phyloP scores from a whole-genome alignment of 37 sponge, comb jelly and placozoan genomes.

The Amphimedon queenslandica region DNA sequence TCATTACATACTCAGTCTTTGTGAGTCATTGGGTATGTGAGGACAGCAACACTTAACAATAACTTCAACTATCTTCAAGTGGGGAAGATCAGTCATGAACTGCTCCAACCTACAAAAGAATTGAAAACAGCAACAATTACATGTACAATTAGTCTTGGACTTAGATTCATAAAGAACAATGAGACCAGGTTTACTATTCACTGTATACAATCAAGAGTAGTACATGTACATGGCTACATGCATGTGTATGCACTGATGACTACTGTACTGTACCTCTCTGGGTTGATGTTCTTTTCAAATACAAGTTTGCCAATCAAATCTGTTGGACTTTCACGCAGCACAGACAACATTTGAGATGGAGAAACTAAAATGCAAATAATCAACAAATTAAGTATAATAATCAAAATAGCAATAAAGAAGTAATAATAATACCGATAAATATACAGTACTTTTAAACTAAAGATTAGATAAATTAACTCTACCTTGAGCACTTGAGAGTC shows the following conservation, averaged over 20 bases:
- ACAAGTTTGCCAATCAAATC: constrained; percentile 64
- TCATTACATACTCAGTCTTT: not conserved
- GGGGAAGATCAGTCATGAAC: constrained; percentile 22
- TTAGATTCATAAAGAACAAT: too few species aligned
- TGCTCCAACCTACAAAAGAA: constrained; percentile 25
- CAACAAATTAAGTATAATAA: not conserved
- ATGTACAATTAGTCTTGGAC: too few species aligned
- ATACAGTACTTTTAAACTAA: not conserved
- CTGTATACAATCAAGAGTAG: too few species aligned
- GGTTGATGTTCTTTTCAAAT: constrained; percentile 66
- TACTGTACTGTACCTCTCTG: constrained; percentile 32
- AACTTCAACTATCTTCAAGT: constrained; percentile 65
- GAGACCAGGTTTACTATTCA: too few species aligned
- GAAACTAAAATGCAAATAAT: not conserved
- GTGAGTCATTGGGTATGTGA: constrained; percentile 14
- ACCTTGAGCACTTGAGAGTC: not conserved
- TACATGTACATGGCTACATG: too few species aligned
- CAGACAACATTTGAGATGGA: constrained; percentile 21
- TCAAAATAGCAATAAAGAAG: too few species aligned
- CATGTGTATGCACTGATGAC: too few species aligned
- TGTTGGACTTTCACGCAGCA: constrained; percentile 76
- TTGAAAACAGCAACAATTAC: not conserved
- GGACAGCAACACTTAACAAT: constrained; percentile 82
- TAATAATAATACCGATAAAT: constrained; percentile 10
- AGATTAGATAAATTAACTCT: not conserved